Percentiles rank a stretch among this genome's conserved stretches.
Evolutionary conservation across 2,797 vertebrate species (phyloP).

Genomic region (Notolepis coatsorum): DNA sequence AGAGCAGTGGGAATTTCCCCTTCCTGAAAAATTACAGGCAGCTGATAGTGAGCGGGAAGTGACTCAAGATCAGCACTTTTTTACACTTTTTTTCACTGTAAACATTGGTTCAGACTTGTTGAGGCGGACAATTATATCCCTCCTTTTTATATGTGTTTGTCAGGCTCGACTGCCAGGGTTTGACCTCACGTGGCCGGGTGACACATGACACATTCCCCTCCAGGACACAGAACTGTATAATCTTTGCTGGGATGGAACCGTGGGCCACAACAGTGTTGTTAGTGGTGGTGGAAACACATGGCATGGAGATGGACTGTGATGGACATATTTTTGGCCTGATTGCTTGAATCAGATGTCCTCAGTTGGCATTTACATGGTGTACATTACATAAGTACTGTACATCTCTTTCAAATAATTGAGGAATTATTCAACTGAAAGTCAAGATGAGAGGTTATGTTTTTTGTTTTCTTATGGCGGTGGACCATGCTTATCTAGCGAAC

Average conservation of each 20-base stretch:
- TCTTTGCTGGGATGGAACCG: slow-evolving; percentile 35
- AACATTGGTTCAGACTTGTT: slow-evolving; percentile 65
- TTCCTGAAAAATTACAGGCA: slow-evolving; percentile 52
- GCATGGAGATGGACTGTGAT: too few species aligned
- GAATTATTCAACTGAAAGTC: too few species aligned
- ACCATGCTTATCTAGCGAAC: too few species aligned
- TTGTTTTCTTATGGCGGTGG: too few species aligned
- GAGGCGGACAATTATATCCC: slow-evolving; percentile 53
- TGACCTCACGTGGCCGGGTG: slow-evolving; percentile 31
- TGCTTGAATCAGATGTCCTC: too few species aligned
- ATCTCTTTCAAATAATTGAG: too few species aligned
- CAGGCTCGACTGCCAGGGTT: slow-evolving; percentile 30
- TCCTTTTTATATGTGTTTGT: slow-evolving; percentile 52
- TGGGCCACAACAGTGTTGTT: slow-evolving; percentile 20
- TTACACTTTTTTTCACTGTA: slow-evolving; percentile 46
- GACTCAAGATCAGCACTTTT: slow-evolving; percentile 71
- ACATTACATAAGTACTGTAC: too few species aligned
- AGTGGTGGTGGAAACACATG: slow-evolving; percentile 19
- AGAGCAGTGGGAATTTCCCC: slow-evolving; percentile 67
- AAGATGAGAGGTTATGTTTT: too few species aligned
- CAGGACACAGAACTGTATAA: slow-evolving; percentile 25
- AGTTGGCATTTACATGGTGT: too few species aligned
- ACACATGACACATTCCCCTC: slow-evolving; percentile 41
- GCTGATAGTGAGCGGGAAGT: slow-evolving; percentile 70
- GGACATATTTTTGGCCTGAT: too few species aligned